Evolutionary conservation across 2,888 invertebrate species (phyloP), one percentile per base, ranked within the genome.

Genomic region (Amaurobius ferox): DNA sequence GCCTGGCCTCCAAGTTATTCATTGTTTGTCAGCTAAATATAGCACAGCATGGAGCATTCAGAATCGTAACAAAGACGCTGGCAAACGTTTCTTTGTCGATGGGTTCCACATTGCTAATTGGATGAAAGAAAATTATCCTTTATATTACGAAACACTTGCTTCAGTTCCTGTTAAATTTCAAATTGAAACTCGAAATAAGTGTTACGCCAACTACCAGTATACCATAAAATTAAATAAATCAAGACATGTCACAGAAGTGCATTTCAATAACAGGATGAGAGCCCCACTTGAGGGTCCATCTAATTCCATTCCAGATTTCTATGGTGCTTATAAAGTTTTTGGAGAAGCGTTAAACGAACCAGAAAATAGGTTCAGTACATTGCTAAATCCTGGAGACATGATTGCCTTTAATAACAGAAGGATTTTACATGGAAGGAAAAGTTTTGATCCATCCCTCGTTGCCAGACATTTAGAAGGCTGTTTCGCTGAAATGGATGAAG

Each of bases 321-420:
- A 91, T 87, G 90, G 89, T 64, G 90, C 90, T 11, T 90, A 90
- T 78, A 89, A 61, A 19, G n/a, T 66, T 29, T 71, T 87, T 30
- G 77, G 70, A 16, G 26, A 48, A 26, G 35, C 48, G 11, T 13
- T 81, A 11, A 48, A 61, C 28, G 39, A 66, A 55, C 7, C 13
- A 13, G 13, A 66, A 7, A 71, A 72, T 55, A 26, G 39, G 9
- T 62, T 48, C 26, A 66, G 89, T 19, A 89, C 90, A 77, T 89
- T 90, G 74, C 86, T 91, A 88, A 81, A 88, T 5, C 90, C 90
- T 11, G 91, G 91, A 26, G 90, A 91, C 76, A 70, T 91, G 71
- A 90, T 90, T 28, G 90, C 90, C 6, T 90, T 91, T 86, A 90
- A 91, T 87, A 91, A 91, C 87, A 88, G 90, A n/a, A 77, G 91